Evolutionary conservation across 2,113 vertebrate species (phyloP), one percentile per base, ranked within the genome.

Genomic region (Pollachius pollachius): DNA sequence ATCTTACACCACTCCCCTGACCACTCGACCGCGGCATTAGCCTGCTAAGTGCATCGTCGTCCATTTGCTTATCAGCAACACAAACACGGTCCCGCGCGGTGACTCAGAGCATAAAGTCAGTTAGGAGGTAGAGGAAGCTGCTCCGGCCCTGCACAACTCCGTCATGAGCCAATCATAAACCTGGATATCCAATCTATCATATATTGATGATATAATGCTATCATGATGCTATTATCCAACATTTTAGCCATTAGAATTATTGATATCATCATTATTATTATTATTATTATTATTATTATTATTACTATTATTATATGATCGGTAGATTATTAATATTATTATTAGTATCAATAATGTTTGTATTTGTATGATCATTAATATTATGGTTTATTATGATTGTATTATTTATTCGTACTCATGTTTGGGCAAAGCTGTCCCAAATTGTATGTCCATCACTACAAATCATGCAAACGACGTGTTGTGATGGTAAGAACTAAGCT

Each of bases 1-100:
- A 54, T 66, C 21, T 66, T 25, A 66, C 41, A 48, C 64, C 19
- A 41, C 23, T 23, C 30, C 12, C 13, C n/a, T 57, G 62, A 70
- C 15, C 62, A 30, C 25, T 65, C 52, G 48, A 48, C 58, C 58
- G 13, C 30, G 56, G 54, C 30, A 65, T 73, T 74, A 71, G 72
- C 65, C 68, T 67, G 65, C 72, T 52, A 75, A 76, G 75, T 77
- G 79, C 72, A 69, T 60, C 70, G 66, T 60, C 70, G 66, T 79
- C 65, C 81, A 77, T 75, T 85, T 84, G 69, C 76, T 85, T 84
- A 81, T 88, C 85, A 75, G 68, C 64, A 57, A 62, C 72, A 71
- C 72, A 77, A 76, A 78, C 74, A 79, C 25, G 23, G 62, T 52
- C 54, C 57, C 59, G 69, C 68, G 60, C 60, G 48, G 21, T n/a